Conservation (phyloP, 30 jellyfish, hydroid and myxozoan species). For the Aurelia sp. region DNA sequence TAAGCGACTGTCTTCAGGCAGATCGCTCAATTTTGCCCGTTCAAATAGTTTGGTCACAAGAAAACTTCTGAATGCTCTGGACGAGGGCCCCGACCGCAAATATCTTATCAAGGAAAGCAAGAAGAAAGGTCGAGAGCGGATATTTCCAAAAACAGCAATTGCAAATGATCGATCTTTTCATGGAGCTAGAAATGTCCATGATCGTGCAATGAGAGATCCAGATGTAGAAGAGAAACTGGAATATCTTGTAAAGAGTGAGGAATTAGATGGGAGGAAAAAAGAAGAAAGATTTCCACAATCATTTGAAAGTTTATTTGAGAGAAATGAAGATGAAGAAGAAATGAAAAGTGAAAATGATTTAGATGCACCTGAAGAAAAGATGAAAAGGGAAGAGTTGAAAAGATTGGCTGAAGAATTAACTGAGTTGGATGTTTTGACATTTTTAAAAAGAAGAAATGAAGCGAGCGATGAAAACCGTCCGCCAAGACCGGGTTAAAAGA, state of each 20-base stretch:
- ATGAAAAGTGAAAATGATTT: not conserved
- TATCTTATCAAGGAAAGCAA: too few species aligned
- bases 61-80: too few species aligned
- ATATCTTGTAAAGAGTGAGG: not conserved
- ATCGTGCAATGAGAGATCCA: not conserved
- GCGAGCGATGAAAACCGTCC: constrained; percentile 26
- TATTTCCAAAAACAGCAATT: too few species aligned
- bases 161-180: too few species aligned
- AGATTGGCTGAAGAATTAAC: constrained; percentile 21
- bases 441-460: constrained; percentile 10
- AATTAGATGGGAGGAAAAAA: not conserved
- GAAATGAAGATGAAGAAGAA: constrained; percentile 5
- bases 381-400: not conserved
- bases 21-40: too few species aligned
- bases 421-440: constrained; percentile 14
- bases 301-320: constrained; percentile 52
- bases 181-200: too few species aligned
- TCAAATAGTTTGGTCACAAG: too few species aligned
- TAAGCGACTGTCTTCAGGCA: too few species aligned
- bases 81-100: too few species aligned
- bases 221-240: constrained; percentile 2
- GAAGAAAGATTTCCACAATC: constrained; percentile 51
- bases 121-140: too few species aligned
- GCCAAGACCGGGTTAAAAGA: constrained; percentile 1
- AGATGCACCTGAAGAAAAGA: not conserved